These are phyloP conservation scores for Oenanthe melanoleuca DNA, from an alignment of 2,113 vertebrate genomes.

Conservation along the genomic window DNA sequence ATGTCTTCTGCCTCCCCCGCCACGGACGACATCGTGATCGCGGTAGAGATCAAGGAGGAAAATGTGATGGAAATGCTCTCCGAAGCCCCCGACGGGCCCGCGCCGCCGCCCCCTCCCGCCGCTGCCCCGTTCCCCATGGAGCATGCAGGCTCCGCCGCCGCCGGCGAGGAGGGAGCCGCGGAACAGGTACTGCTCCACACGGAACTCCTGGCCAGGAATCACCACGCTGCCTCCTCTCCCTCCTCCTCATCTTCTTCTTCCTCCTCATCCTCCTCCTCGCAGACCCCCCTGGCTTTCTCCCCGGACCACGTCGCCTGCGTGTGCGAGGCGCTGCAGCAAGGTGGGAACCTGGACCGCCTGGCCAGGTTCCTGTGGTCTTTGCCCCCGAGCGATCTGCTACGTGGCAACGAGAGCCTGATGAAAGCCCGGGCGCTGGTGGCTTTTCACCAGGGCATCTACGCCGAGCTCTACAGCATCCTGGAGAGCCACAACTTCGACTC, in stretches of 20 bases:
- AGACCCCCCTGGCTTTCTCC: constrained; percentile 91
- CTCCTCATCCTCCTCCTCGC: constrained; percentile 73
- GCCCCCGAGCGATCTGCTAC: constrained; percentile 94
- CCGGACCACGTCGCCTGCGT: constrained; percentile 99
- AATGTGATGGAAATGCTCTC: constrained; percentile 87
- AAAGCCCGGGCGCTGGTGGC: constrained; percentile 97
- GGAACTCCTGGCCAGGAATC: constrained; percentile 84
- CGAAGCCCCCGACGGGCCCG: constrained; percentile 60
- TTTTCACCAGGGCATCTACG: constrained; percentile 96
- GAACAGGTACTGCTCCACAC: constrained; percentile 84
- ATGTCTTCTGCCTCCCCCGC: constrained; percentile 97
- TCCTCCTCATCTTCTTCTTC: constrained; percentile 70
- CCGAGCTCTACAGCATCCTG: constrained; percentile 96
- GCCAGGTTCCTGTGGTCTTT: constrained; percentile 98
- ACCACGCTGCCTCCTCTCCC: constrained; percentile 72
- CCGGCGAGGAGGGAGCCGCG: constrained; percentile 77
- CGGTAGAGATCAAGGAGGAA: constrained; percentile 95
- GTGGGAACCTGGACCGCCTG: constrained; percentile 97
- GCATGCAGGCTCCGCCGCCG: constrained; percentile 81
- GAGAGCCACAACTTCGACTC: constrained; percentile 97
- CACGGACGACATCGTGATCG: constrained; percentile 87
- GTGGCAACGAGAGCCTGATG: constrained; percentile 98
- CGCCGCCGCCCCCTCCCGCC: constrained; percentile 72
- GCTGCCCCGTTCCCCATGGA: constrained; percentile 84
- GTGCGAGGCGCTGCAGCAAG: constrained; percentile 98